Conservation (phyloP, 1,140 invertebrate genomes). For the Megathymus violae region DNA sequence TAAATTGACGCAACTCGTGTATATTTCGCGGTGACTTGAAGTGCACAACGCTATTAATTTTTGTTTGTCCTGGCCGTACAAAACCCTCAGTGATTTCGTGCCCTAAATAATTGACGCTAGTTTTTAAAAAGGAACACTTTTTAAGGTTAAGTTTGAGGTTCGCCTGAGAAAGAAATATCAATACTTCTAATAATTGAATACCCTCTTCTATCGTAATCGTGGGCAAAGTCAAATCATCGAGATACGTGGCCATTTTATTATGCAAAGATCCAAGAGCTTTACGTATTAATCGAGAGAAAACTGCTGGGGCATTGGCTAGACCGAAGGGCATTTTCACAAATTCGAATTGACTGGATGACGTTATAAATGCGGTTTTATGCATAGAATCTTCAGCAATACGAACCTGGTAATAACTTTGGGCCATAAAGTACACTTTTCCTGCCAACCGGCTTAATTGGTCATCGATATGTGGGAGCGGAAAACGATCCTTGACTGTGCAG, state of each 20-base stretch:
- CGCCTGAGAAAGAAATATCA: not conserved
- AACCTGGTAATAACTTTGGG: too few relatives aligned
- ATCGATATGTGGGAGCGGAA: slow-evolving; percentile 10
- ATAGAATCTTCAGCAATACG: too few relatives aligned
- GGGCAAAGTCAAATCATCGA: not conserved
- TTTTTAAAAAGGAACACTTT: slow-evolving; percentile 5
- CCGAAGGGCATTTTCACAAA: slow-evolving; percentile 54
- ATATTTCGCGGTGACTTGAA: too few relatives aligned
- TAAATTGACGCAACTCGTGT: too few relatives aligned
- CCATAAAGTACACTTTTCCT: too few relatives aligned
- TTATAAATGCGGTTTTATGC: too few relatives aligned
- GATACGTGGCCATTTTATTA: slow-evolving; percentile 2
- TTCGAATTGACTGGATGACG: too few relatives aligned
- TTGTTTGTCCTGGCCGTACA: not conserved
- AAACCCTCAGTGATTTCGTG: not conserved
- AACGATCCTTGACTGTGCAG: slow-evolving; percentile 6
- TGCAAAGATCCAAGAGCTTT: slow-evolving; percentile 1
- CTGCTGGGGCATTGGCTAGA: slow-evolving; percentile 26
- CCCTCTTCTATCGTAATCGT: too few relatives aligned
- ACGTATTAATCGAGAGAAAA: slow-evolving; percentile 3
- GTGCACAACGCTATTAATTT: too few relatives aligned
- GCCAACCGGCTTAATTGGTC: too few relatives aligned
- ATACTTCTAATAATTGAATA: too few relatives aligned
- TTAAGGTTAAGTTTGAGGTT: not conserved
- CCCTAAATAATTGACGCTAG: not conserved